Evolutionary conservation across 1,140 invertebrate genomes (phyloP).

Genomic region (Brachionus plicatilis): DNA sequence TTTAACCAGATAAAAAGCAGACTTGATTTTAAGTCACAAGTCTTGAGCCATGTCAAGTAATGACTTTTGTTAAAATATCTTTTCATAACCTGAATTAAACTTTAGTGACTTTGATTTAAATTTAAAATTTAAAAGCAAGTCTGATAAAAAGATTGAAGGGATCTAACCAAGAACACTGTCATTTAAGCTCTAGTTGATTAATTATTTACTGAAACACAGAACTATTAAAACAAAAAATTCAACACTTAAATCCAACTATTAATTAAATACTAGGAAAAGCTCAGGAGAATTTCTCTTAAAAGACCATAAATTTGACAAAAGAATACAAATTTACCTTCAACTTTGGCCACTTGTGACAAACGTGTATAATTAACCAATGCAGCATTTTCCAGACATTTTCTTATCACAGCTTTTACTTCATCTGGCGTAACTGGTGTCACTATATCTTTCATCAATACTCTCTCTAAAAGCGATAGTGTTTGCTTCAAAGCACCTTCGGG

Average conservation of each 20-base stretch:
- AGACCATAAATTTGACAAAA: not conserved
- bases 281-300: slow-evolving; percentile 15
- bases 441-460: slow-evolving; percentile 97
- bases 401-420: slow-evolving; percentile 89
- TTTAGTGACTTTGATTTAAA: too few relatives aligned
- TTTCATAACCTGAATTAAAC: too few relatives aligned
- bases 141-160: too few relatives aligned
- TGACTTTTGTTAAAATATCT: too few relatives aligned
- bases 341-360: slow-evolving; percentile 90
- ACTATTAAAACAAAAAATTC: not conserved
- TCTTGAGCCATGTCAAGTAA: too few relatives aligned
- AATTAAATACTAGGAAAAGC: not conserved
- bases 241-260: not conserved
- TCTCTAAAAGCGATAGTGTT: slow-evolving; percentile 86
- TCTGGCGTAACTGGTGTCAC: slow-evolving; percentile 92
- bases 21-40: too few relatives aligned
- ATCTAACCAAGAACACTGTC: not conserved
- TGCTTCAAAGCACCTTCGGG: slow-evolving; percentile 95
- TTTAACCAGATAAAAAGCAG: too few relatives aligned
- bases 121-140: too few relatives aligned
- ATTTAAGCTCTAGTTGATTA: not conserved
- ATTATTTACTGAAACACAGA: not conserved
- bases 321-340: slow-evolving; percentile 70
- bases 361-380: slow-evolving; percentile 93
- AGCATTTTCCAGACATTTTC: slow-evolving; percentile 92